Conservation (phyloP, 2,113 vertebrate species). For the Pterocles orientalis region DNA sequence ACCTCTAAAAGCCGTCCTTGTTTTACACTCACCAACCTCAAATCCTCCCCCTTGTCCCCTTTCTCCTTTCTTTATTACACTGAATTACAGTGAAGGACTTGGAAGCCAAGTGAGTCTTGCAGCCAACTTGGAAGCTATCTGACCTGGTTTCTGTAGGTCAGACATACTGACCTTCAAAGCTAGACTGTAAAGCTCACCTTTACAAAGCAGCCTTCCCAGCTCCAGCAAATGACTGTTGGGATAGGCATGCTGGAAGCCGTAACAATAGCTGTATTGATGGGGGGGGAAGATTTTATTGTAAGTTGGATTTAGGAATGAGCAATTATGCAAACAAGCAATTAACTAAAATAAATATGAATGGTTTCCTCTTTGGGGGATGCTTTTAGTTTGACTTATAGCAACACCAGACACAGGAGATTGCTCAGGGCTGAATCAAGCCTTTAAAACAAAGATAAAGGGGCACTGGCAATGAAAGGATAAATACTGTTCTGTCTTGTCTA, state of each 20-base stretch:
- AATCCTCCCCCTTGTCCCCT: background rate
- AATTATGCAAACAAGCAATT: constrained; percentile 63
- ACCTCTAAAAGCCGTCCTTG: background rate
- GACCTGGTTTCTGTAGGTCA: background rate
- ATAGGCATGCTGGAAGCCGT: background rate
- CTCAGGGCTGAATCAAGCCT: background rate
- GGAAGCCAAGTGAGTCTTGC: background rate
- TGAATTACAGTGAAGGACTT: background rate
- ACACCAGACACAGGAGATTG: background rate
- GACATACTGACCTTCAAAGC: background rate
- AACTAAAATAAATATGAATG: constrained; percentile 43
- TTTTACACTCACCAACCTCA: background rate
- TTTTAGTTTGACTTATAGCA: constrained; percentile 17
- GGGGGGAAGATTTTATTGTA: constrained; percentile 29
- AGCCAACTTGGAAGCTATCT: background rate
- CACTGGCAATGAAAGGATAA: background rate
- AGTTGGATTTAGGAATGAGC: constrained; percentile 14
- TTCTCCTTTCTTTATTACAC: background rate
- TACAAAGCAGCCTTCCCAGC: background rate
- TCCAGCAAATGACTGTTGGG: background rate
- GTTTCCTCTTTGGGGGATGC: background rate
- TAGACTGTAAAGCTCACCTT: constrained; percentile 8
- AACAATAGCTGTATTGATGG: constrained; percentile 51
- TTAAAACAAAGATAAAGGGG: constrained; percentile 2
- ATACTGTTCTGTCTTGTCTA: background rate